Base-by-base conservation (phyloP, 2,113 vertebrate species). In the Phaethon lepturus region DNA sequence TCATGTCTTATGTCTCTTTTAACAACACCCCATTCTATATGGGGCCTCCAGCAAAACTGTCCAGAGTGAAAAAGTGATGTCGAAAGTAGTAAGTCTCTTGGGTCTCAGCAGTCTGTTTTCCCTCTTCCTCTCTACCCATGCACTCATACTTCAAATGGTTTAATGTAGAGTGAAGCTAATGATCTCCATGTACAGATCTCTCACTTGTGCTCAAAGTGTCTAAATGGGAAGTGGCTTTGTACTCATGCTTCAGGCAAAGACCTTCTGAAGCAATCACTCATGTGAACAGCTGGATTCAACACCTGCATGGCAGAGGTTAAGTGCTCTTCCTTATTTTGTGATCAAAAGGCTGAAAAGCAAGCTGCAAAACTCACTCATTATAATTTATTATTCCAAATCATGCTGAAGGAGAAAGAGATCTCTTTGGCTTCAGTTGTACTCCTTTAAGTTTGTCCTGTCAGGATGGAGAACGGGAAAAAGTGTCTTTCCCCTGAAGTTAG, bases 281-380 rank as follows among this genome's bases (percentile, higher is more conserved):
- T 86, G 42, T 79, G 55, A 94, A 58, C 90, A 88, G 45, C 82
- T 88, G 88, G 71, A 88, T 86, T 66, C 45, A 31, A 86, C 76
- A 56, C 50, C 33, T 74, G 19, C 0, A 0, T 66, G 78, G 23
- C 82, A 93, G 67, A 91, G 64, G 49, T n/a, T 59, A 84, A 94
- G 74, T 50, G 8, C 26, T 50, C 75, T 90, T 42, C 35, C 17
- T 88, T 56, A 12, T 55, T 80, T 75, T 77, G n/a, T 3, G 5
- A 76, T 68, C 73, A 75, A 87, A 68, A 82, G 40, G 33, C 44
- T 83, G 63, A 80, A 89, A 95, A 38, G 45, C 63, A 89, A 77
- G 60, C 75, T 67, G 68, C 62, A 91, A 93, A 64, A 72, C 44
- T 38, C 12, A 16, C 20, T 86, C 68, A 18, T 93, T 74, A 88